Evolutionary conservation across 2,797 vertebrate genomes (phyloP), one percentile per base, ranked within the genome.

Genomic region (Eleutherodactylus coqui): DNA sequence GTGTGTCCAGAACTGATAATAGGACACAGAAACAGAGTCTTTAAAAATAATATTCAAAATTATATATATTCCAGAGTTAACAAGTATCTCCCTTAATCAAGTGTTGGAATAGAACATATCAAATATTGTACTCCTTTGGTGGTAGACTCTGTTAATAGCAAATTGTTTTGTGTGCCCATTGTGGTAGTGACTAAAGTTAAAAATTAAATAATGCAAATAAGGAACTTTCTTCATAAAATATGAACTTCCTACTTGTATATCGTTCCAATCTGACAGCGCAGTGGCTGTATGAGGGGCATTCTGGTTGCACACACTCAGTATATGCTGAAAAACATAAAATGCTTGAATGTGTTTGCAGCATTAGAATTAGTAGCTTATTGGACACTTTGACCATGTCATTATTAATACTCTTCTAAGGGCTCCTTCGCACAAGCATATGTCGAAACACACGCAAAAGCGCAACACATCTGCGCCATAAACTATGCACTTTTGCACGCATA

Each of bases 1-100:
- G 67, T 73, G 75, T 83, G 67, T 29, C 60, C 62, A 29, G 49
- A 29, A 13, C 49, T 58, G 51, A 79, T 53, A 78, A 55, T 8
- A 55, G 55, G 64, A 55, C 36, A 58, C 9, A 47, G 64, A 55
- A 14, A 21, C 60, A 85, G 43, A 72, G 51, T 72, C 11, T 70
- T 70, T 21, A 38, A 41, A 43, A 24, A 70, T 17, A 6, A 60
- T 60, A 3, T 21, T 36, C 0, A 11, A 43, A 41, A 72, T 41
- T 11, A 43, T 72, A 43, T 13, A 11, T 24, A 6, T 38, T 21
- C 3, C 24, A 69, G 17, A 69, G 5, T 67, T 19, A 17, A 19
- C 29, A 67, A 17, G 6, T 9, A 14, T 34, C 36, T 34, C 16
- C 62, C 6, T 19, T 16, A 60, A 29, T 34, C 5, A 67, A 64